Evolutionary conservation across 2,797 vertebrate species (phyloP), one percentile per base, ranked within the genome.

Genomic region (Enteromius paludinosus): DNA sequence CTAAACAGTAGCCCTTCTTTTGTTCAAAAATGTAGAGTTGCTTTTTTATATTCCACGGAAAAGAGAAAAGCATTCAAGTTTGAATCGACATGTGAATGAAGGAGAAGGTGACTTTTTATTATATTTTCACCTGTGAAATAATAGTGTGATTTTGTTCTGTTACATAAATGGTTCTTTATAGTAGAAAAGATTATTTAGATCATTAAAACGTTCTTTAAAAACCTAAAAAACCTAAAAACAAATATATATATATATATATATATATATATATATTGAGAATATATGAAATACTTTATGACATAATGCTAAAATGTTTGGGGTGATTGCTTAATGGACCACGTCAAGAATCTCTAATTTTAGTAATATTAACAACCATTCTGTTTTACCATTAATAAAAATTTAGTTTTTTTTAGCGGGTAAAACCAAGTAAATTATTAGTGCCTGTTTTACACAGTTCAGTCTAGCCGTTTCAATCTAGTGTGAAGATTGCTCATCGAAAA

Each of bases 401-500:
- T 25, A 5, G 11, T 28, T 61, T 59, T 15, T 7, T 6, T 28
- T 6, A 15, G 23, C 14, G 5, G 23, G 25, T 61, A 28, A 12
- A 15, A 49, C 28, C 1, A 23, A 43, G 65, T 56, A 69, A 28
- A 43, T 15, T 23, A 35, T 25, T 30, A 38, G 23, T 56, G 14
- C 66, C 1, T 78, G 2, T 78, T 66, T 30, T 30, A 70, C 49
- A 69, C 9, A 3, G 28, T 78, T 23, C 30, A 25, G 45, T 70
- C 66, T 70, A 61, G 11, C 35, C 38, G 23, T 70, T 12, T 45
- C 25, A 45, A 61, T 69, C 17, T 45, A 17, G 41, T 71, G 52
- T 61, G 66, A 71, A 71, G 20, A 61, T 47, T 80, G 68, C 23
- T 47, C 45, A 80, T 61, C 38, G 30, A 30, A 66, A 61, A 66